Percentiles rank a stretch among this genome's conserved stretches.
These are phyloP conservation scores for Xylota segnis DNA, from an alignment of 2,888 invertebrate species.

Conservation along the genomic window DNA sequence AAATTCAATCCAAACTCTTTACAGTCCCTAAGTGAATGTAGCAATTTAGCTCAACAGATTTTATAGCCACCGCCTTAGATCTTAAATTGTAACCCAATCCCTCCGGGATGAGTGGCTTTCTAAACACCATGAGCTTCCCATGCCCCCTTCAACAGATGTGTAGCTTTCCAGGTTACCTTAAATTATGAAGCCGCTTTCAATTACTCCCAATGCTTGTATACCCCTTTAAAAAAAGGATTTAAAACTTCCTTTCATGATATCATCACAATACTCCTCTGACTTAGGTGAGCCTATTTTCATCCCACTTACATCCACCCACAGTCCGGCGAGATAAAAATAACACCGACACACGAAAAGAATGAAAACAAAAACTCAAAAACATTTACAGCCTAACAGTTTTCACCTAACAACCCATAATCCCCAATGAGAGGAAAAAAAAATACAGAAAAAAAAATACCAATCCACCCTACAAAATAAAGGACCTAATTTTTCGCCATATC, in stretches of 20 bases:
- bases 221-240: conserved; percentile 18
- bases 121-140: not conserved
- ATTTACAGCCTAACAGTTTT: conserved; percentile 25
- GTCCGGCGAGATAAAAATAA: conserved; percentile 50
- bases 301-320: not conserved
- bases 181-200: conserved; percentile 43
- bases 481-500: conserved; percentile 58
- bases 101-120: not conserved
- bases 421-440: not conserved
- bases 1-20: conserved; percentile 4
- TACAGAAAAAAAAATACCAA: no score
- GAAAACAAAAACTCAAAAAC: conserved; percentile 1
- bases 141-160: not conserved
- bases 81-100: not conserved
- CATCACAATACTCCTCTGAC: conserved; percentile 10
- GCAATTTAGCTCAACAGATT: conserved; percentile 28
- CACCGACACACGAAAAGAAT: conserved; percentile 4
- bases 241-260: conserved; percentile 32
- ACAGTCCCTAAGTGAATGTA: conserved; percentile 13
- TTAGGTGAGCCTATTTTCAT: conserved; percentile 19
- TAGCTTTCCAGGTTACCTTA: conserved; percentile 9
- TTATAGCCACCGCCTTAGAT: not conserved
- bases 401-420: conserved; percentile 55
- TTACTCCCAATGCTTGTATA: conserved; percentile 33
- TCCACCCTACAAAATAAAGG: conserved; percentile 9